These are phyloP conservation scores for Sula dactylatra DNA, from an alignment of 2,113 vertebrate species.

Conservation along the genomic window DNA sequence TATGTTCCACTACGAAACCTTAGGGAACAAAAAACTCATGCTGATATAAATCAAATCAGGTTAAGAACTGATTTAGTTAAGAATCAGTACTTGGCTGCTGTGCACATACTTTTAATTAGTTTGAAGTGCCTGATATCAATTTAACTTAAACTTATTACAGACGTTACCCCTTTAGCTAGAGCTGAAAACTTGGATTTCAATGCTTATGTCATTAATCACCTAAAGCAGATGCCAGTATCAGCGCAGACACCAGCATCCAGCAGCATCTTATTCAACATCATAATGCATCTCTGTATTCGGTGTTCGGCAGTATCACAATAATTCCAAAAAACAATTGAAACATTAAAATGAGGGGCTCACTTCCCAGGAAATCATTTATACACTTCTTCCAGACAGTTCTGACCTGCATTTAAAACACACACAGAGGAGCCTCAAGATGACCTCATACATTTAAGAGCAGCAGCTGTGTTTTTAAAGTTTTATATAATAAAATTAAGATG, in stretches of 20 bases:
- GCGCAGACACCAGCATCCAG: background rate
- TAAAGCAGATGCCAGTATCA: background rate
- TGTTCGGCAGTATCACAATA: background rate
- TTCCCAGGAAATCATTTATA: background rate
- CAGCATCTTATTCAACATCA: background rate
- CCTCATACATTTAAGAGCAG: background rate
- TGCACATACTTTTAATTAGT: background rate
- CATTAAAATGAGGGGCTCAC: background rate
- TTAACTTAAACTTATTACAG: background rate
- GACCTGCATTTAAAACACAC: background rate
- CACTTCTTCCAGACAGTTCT: background rate
- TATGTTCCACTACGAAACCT: background rate
- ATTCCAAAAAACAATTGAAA: background rate
- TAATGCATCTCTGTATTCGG: background rate
- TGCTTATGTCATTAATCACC: background rate
- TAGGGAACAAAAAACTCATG: background rate
- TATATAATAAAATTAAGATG: background rate
- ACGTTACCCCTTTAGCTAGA: background rate
- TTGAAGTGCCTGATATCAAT: background rate
- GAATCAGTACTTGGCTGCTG: background rate
- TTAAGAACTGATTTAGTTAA: constrained; percentile 21
- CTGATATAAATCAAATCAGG: background rate
- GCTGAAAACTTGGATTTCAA: background rate
- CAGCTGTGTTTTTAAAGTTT: background rate
- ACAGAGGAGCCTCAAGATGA: background rate